Evolutionary conservation across 2,888 invertebrate species (phyloP).

Genomic region (Zaprionus bogoriensis): DNA sequence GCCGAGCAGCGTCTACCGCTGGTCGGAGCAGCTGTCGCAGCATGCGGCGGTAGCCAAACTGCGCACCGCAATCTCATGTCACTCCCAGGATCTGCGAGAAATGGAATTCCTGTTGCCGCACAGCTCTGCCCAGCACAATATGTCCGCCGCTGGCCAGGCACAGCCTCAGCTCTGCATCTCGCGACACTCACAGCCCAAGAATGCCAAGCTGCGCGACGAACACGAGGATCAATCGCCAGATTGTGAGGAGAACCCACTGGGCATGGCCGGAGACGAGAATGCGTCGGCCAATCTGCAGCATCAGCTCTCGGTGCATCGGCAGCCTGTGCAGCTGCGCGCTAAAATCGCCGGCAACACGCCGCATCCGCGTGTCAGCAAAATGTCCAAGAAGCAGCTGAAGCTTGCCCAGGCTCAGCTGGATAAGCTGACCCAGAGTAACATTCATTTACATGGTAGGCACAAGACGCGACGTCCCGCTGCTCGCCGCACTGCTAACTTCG

Average conservation of each 20-base stretch:
- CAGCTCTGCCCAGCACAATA: slow-evolving; percentile 32
- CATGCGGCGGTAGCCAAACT: slow-evolving; percentile 77
- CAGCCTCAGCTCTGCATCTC: slow-evolving; percentile 80
- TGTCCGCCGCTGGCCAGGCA: slow-evolving; percentile 72
- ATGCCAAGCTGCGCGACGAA: slow-evolving; percentile 58
- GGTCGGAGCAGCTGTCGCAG: slow-evolving; percentile 77
- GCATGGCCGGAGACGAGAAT: slow-evolving; percentile 66
- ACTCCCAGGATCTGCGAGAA: slow-evolving; percentile 73
- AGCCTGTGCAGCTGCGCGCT: slow-evolving; percentile 61
- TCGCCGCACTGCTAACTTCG: slow-evolving; percentile 1
- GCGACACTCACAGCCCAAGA: slow-evolving; percentile 72
- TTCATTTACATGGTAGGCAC: slow-evolving; percentile 91
- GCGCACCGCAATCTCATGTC: slow-evolving; percentile 76
- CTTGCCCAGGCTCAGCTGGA: slow-evolving; percentile 89
- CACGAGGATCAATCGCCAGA: slow-evolving; percentile 19
- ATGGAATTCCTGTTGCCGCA: slow-evolving; percentile 82
- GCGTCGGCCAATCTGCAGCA: slow-evolving; percentile 56
- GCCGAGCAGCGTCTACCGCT: slow-evolving; percentile 54
- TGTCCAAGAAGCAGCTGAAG: slow-evolving; percentile 87
- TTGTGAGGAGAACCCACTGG: slow-evolving; percentile 8
- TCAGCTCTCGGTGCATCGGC: slow-evolving; percentile 71
- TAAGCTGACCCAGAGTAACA: slow-evolving; percentile 90
- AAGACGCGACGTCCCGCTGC: slow-evolving; percentile 12
- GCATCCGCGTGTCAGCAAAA: slow-evolving; percentile 82
- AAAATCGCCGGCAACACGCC: slow-evolving; percentile 74